Conservation (phyloP, 2,888 invertebrate genomes). For the Coelinius sp. region DNA sequence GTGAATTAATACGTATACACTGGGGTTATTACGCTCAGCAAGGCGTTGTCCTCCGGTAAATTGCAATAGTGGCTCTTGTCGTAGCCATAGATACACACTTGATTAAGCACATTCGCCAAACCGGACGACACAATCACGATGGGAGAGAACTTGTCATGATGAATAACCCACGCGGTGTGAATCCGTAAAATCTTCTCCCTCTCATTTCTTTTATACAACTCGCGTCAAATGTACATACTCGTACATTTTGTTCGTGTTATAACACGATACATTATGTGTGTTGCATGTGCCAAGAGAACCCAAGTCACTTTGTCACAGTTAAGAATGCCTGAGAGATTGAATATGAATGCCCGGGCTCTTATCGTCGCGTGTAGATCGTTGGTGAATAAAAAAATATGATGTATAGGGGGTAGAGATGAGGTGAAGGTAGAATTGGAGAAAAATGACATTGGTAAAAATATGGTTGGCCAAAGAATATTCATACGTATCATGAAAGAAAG, state of each 20-base stretch:
- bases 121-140: conserved; percentile 32
- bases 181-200: conserved; percentile 27
- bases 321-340: conserved; percentile 25
- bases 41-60: conserved; percentile 38
- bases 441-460: background rate
- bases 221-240: background rate
- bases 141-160: background rate
- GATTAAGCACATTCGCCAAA: conserved; percentile 17
- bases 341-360: conserved; percentile 12
- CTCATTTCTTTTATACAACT: too few species aligned
- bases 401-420: background rate
- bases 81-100: conserved; percentile 1
- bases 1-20: background rate
- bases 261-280: conserved; percentile 4
- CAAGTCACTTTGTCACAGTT: conserved; percentile 36
- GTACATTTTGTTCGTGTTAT: background rate
- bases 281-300: conserved; percentile 31
- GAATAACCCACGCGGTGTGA: conserved; percentile 17
- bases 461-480: too few species aligned
- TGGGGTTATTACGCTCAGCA: conserved; percentile 17
- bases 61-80: conserved; percentile 11
- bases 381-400: background rate
- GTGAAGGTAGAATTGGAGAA: conserved; percentile 24
- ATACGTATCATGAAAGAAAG: too few species aligned
- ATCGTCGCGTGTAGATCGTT: conserved; percentile 26